Base-by-base conservation (phyloP, 2,888 invertebrate species). In the Hyalella azteca region DNA sequence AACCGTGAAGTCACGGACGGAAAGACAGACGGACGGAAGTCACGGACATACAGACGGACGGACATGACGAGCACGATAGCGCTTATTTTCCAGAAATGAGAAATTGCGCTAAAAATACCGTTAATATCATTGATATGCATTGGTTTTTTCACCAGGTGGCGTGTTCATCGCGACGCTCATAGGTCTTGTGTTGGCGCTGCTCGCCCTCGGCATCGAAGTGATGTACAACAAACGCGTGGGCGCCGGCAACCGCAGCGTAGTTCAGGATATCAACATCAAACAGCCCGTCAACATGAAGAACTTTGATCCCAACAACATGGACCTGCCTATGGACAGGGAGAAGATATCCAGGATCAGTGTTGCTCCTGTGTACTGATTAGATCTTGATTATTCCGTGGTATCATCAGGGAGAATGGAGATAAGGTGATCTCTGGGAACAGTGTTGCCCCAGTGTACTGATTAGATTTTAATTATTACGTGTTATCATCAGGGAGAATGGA, bases 151-250 rank as follows among this genome's bases (percentile, higher is more conserved):
- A 49, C 29, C 87, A 93, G 94, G 94, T 77, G 96, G 96, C 0
- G 95, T 96, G 0, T 96, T 96, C 87, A 95, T 96, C 85, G 95
- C 95, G 0, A 95, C 95, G 0, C 88, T 95, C 0, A 93, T 94
- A 87, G 96, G 96, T 0, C 88, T 96, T 3, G 93, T 93, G 0
- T 87, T 96, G 78, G 95, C 96, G 0, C 94, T 96, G 93, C 87
- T 95, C 0, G 95, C 95, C 0, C 88, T 96, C 26, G 93, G 91
- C 0, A 92, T 92, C 86, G 96, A 96, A 88, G 93, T 96, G 36
- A 48, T 85, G 41, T 85, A 83, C 78, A 80, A 85, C 82, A 78
- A 73, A 54, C 75, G 81, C 3, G 78, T 32, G 40, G 36, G 40
- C 22, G n/a, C 36, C 77, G 41, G 36, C 75, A 22, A n/a, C 50